phyloP scores from a whole-genome alignment of 1,140 invertebrate genomes.

The Saccostrea glomerata region DNA sequence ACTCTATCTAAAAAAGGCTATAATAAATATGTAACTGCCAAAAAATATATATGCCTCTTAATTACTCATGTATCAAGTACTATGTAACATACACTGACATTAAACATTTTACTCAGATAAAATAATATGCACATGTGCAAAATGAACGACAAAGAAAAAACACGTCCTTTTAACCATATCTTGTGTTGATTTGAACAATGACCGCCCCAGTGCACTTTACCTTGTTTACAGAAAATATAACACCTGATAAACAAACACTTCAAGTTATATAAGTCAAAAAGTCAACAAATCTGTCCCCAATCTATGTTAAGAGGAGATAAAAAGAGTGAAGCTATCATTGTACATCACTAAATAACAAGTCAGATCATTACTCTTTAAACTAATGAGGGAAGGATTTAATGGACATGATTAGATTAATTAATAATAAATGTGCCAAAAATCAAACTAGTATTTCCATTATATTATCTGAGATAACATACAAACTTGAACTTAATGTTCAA shows the following conservation, averaged over 20 bases:
- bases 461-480: too few species aligned
- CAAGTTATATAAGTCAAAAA: background rate
- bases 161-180: background rate
- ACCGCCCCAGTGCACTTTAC: background rate
- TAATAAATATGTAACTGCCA: background rate
- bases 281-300: background rate
- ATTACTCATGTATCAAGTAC: background rate
- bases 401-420: too few species aligned
- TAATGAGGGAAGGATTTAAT: too few species aligned
- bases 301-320: background rate
- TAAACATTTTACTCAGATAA: background rate
- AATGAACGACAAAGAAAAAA: background rate
- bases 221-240: background rate
- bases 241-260: background rate
- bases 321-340: background rate
- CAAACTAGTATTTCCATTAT: too few species aligned
- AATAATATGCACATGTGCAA: background rate
- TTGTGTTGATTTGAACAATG: background rate
- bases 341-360: background rate
- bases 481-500: too few species aligned
- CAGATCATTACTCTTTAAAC: slow-evolving; percentile 1
- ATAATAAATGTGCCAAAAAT: too few species aligned
- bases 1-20: too few species aligned
- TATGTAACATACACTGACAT: background rate
- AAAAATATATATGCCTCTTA: background rate